These are phyloP conservation scores for Drosophila simulans DNA, from an alignment of 1,140 invertebrate genomes.

Conservation along the genomic window DNA sequence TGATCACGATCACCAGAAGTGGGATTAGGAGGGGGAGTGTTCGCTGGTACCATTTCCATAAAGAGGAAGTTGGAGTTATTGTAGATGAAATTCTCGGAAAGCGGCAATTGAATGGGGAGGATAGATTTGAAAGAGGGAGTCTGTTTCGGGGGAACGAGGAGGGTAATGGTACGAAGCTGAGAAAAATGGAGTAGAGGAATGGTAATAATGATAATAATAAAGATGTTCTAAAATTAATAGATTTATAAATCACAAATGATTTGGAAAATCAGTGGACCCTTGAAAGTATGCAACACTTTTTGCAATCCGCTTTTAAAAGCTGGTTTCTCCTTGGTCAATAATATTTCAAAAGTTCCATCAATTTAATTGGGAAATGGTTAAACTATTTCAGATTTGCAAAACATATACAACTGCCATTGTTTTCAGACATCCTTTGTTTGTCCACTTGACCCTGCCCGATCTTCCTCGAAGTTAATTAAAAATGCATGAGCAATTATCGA, in stretches of 20 bases:
- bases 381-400: neutral
- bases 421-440: neutral
- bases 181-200: neutral
- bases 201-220: neutral
- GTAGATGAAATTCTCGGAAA: constrained; percentile 57
- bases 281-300: constrained; percentile 6
- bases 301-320: neutral
- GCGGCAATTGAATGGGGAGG: constrained; percentile 21
- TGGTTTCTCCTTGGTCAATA: too few species aligned
- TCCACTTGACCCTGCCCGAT: constrained; percentile 1
- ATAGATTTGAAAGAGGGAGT: constrained; percentile 7
- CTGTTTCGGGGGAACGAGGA: neutral
- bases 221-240: too few species aligned
- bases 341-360: too few species aligned
- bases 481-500: constrained; percentile 45
- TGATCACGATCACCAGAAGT: constrained; percentile 50
- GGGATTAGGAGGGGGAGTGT: constrained; percentile 54
- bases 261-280: neutral
- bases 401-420: neutral
- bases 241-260: neutral
- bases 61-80: constrained; percentile 44
- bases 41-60: constrained; percentile 11
- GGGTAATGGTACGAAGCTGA: neutral
- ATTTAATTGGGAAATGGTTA: too few species aligned
- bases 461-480: constrained; percentile 35